Base-by-base conservation (phyloP, 2,888 invertebrate species). In the Heliconius hortense region DNA sequence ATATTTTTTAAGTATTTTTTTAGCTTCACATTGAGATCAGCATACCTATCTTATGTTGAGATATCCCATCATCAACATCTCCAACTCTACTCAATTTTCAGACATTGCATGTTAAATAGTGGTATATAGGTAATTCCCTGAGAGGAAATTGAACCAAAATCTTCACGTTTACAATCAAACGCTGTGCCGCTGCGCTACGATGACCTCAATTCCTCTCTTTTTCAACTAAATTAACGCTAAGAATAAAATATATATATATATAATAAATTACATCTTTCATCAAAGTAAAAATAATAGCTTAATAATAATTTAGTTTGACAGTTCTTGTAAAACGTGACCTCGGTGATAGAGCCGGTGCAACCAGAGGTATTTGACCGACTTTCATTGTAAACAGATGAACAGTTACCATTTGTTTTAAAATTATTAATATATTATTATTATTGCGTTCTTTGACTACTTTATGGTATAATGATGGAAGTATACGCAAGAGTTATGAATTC, bases 261-360 rank as follows among this genome's bases (percentile, higher is more conserved):
- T 62, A 62, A 62, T 62, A 28, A 28, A 62, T 28, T 28, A 2
- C 28, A 28, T 21, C 7, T 62, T 15, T 64, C 35, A 64, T 64
- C 21, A 4, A n/a, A 4, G 28, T 31, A 21, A 66, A 66, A 66
- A 66, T 66, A 66, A 66, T 66, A 66, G 24, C 35, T 66, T 39
- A 66, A 39, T 66, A 66, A 39, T 66, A 66, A 66, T n/a, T 66
- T 15, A 39, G 24, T 39, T 66, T n/a, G 64, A 39, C 64, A 66
- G 64, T 66, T 39, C 39, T 66, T 31, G 69, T 56, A 69, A 31
- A 69, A 13, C 31, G 43, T 71, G 71, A 71, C 71, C 71, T 71
- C 71, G 39, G 24, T 39, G 11, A 18, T 26, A 60, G 35, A 71
- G 60, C 26, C 26, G 26, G 60, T 39, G 71, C 60, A 71, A 71